phyloP scores from a whole-genome alignment of 2,113 vertebrate species.

The Strix uralensis region DNA sequence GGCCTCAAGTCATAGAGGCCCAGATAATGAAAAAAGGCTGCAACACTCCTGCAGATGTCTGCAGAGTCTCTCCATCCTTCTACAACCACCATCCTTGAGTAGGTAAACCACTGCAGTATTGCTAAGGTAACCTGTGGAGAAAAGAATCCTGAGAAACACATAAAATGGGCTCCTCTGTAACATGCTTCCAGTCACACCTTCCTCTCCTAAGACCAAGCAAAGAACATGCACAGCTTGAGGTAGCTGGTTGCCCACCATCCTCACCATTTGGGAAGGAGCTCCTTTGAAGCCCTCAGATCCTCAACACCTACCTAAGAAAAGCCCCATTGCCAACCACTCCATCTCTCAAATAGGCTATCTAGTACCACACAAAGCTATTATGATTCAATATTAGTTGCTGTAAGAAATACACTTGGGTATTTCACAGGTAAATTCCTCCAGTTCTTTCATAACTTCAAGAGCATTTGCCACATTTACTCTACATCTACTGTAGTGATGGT shows the following conservation, averaged over 20 bases:
- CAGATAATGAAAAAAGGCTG: not conserved
- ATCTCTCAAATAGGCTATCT: not conserved
- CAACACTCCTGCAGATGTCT: not conserved
- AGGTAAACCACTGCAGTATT: not conserved
- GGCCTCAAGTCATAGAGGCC: not conserved
- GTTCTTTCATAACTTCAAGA: slow-evolving; percentile 6
- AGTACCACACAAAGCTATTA: not conserved
- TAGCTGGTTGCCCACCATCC: not conserved
- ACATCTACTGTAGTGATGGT: not conserved
- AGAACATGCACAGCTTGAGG: not conserved
- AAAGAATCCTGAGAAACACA: not conserved
- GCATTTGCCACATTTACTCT: not conserved
- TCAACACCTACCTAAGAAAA: not conserved
- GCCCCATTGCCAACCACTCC: not conserved
- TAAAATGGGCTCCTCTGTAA: not conserved
- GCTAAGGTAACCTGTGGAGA: not conserved
- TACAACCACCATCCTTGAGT: not conserved
- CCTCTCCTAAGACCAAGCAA: not conserved
- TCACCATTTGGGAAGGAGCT: not conserved
- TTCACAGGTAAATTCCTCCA: slow-evolving; percentile 32
- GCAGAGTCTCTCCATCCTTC: not conserved
- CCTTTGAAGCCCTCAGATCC: not conserved
- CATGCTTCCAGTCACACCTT: not conserved
- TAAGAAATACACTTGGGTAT: not conserved
- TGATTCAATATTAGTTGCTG: not conserved